phyloP scores from a whole-genome alignment of 2,888 invertebrate species.

The Nesidiocoris tenuis region DNA sequence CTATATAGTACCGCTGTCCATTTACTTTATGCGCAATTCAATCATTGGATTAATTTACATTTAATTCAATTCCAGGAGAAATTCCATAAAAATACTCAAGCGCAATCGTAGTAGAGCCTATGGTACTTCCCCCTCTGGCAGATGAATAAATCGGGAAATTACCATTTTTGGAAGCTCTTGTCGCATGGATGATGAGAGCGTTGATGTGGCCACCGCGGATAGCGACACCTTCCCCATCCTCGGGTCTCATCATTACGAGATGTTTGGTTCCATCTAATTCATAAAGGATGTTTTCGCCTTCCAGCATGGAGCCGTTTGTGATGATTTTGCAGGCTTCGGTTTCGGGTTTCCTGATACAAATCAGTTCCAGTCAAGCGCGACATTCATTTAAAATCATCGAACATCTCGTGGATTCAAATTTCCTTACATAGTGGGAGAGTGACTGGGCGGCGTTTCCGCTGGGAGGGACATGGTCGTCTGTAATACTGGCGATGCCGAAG shows the following conservation, averaged over 20 bases:
- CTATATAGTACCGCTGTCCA: too few species aligned
- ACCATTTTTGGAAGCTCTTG: constrained; percentile 86
- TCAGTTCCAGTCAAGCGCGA: not conserved
- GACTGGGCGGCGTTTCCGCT: constrained; percentile 38
- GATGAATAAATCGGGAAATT: too few species aligned
- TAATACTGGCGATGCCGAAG: constrained; percentile 44
- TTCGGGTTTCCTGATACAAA: constrained; percentile 29
- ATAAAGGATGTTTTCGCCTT: constrained; percentile 59
- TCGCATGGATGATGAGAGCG: constrained; percentile 93
- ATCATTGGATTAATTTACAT: too few species aligned
- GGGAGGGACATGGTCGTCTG: too few species aligned
- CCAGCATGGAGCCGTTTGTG: constrained; percentile 32
- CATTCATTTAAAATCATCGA: not conserved
- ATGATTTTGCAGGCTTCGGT: constrained; percentile 19
- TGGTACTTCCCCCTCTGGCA: too few species aligned
- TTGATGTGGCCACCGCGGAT: constrained; percentile 91
- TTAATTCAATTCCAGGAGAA: too few species aligned
- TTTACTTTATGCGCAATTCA: too few species aligned
- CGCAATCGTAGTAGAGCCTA: too few species aligned
- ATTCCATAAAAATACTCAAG: too few species aligned
- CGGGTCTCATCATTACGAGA: constrained; percentile 74
- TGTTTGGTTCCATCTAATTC: constrained; percentile 78
- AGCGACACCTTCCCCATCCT: constrained; percentile 80
- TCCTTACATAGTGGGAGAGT: constrained; percentile 37
- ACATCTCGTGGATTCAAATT: too few species aligned